Base-by-base conservation (phyloP, 2,888 invertebrate genomes). In the Hydriomena furcata region DNA sequence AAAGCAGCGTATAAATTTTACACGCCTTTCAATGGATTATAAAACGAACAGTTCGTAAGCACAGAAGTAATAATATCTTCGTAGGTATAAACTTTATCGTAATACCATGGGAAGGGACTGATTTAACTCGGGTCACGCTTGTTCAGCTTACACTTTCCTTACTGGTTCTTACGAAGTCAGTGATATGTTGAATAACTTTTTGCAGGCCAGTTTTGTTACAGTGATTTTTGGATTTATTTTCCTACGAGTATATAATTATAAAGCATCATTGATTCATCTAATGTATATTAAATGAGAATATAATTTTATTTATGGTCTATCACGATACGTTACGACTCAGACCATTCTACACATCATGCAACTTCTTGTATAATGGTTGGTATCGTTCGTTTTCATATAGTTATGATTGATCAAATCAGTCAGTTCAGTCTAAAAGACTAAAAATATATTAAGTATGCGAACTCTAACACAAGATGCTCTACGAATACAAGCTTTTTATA, bases 111-210 rank as follows among this genome's bases (percentile, higher is more conserved):
- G 46, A 58, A 53, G 52, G 30, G 46, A 38, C 11, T 11, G 28
- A 41, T 55, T 46, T 27, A 51, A 47, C 44, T 41, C 44, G 37
- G 28, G 44, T 37, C 36, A 47, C 43, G 50, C 36, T 36, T 46
- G 37, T 35, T 41, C 46, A 41, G 51, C 35, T 60, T n/a, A 46
- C 52, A 44, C 55, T 60, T 60, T 60, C 57, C 51, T 57, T 49
- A 46, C 52, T 49, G 48, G 52, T 55, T 52, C 44, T 53, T 48
- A 46, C 50, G 49, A 37, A 35, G 35, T 20, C 7, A 21, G 8
- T 32, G n/a, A 34, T 21, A 30, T n/a, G 21, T 40, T 40, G 21
- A 32, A 34, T 42, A 17, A 42, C 31, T 11, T 6, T 10, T 32
- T 6, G 10, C 1, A 34, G 34, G 21, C 21, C 21, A 34, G 21